Evolutionary conservation across 2,888 invertebrate genomes (phyloP).

Genomic region (Tanypteryx hageni): DNA sequence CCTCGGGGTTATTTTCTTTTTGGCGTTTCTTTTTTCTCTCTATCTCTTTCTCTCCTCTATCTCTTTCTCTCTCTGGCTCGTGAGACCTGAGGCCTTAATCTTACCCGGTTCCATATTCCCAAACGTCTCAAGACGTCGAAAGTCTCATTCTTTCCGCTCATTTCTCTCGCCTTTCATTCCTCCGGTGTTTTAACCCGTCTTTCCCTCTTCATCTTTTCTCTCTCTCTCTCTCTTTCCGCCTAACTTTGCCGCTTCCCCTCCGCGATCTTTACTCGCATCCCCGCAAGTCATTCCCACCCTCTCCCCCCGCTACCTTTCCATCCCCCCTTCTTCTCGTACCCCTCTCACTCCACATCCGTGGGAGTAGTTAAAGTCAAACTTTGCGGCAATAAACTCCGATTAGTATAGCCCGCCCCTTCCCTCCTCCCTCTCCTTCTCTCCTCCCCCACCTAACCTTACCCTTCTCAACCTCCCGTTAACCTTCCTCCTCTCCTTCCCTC

Average conservation of each 20-base stretch:
- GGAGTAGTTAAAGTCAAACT: slow-evolving; percentile 64
- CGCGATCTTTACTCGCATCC: not conserved
- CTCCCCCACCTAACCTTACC: not conserved
- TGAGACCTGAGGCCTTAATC: slow-evolving; percentile 42
- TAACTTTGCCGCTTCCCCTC: not conserved
- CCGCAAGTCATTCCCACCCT: slow-evolving; percentile 25
- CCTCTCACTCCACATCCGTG: not conserved
- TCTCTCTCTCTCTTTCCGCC: not conserved
- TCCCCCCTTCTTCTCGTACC: not conserved
- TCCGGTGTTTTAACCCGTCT: not conserved
- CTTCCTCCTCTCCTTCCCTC: not conserved
- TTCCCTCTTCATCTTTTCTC: not conserved
- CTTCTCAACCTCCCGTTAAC: not conserved
- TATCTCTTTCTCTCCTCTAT: not conserved
- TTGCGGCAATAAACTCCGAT: slow-evolving; percentile 63
- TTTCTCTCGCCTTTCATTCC: not conserved
- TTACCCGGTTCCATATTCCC: slow-evolving; percentile 44
- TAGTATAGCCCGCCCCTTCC: not conserved
- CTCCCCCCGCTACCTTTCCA: not conserved
- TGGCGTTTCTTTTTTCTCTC: not conserved
- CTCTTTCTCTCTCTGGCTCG: not conserved
- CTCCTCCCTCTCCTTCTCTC: not conserved
- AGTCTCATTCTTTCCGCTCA: not conserved
- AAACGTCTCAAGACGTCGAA: slow-evolving; percentile 22
- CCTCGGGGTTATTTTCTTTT: not conserved